Base-by-base conservation (phyloP, 2,888 invertebrate genomes). In the Prostheceraeus crozeri region DNA sequence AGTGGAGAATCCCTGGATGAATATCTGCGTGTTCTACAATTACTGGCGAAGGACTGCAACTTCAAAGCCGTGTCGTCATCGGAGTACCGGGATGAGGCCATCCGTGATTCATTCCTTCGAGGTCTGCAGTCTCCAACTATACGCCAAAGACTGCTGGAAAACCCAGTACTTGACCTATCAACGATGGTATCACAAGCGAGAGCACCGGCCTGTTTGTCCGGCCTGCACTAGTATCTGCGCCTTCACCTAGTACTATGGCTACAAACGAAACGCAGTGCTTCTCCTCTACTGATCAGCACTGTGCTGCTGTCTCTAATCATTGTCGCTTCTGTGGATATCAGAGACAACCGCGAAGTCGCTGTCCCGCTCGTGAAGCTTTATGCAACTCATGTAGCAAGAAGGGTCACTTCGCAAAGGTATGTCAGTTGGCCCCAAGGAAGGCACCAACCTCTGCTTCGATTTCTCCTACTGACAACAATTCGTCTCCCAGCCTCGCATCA, bases 131-230 rank as follows among this genome's bases (percentile, higher is more conserved):
- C 54, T 35, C 27, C 21, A 33, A 28, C 21, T 23, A 54, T 54
- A 35, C 23, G 54, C 10, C 35, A 54, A 35, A 30, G 31, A 35
- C 54, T 54, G 21, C 54, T 54, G 31, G 54, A 54, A 46, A 54
- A 54, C 35, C 19, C 27, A 54, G 19, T 14, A 11, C 28, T 54
- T 27, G 54, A 54, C 33, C 21, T 54, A 33, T 21, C 31, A 23
- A 35, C 19, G 8, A 33, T 33, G 19, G 54, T 54, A 21, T 28
- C 40, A 35, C 54, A 54, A 28, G 54, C 54, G 4, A 54, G 28
- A 54, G 23, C 54, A 27, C 45, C 33, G 21, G 54, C n/a, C n/a
- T n/a, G n/a, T n/a, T n/a, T n/a, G n/a, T n/a, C n/a, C n/a, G n/a
- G n/a, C n/a, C n/a, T n/a, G n/a, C n/a, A n/a, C n/a, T n/a, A n/a